Evolutionary conservation across 35 echinoderm and acorn worm species (phyloP).

Genomic region (Holothuria glaberrima): DNA sequence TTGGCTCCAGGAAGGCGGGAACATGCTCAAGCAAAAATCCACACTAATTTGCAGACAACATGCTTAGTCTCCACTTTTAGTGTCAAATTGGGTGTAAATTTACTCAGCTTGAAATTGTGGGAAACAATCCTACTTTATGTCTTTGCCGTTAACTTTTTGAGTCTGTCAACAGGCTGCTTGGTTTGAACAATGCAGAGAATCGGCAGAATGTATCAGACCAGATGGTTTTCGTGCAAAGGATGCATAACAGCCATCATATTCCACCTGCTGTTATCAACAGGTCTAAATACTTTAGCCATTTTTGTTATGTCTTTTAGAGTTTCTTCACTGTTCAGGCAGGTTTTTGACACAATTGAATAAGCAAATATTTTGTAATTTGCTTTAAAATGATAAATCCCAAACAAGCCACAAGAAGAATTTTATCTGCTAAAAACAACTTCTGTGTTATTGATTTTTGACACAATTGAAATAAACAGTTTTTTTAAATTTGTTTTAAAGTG

Average conservation of each 20-base stretch:
- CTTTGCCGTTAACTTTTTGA: conserved; percentile 11
- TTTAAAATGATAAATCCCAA: no score
- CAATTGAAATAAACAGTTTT: no score
- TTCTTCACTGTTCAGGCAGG: no score
- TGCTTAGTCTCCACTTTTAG: conserved; percentile 50
- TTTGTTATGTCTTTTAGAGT: no score
- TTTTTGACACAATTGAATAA: no score
- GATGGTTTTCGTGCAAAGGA: not conserved
- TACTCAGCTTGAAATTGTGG: conserved; percentile 36
- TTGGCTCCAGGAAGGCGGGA: conserved; percentile 41
- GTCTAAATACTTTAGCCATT: no score
- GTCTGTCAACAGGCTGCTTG: conserved; percentile 42
- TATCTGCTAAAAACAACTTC: no score
- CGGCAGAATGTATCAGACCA: not conserved
- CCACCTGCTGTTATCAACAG: no score
- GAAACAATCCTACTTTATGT: conserved; percentile 32
- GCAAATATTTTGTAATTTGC: no score
- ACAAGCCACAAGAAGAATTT: no score
- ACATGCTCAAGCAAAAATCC: conserved; percentile 39
- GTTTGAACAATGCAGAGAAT: not conserved
- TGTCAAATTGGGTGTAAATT: conserved; percentile 54
- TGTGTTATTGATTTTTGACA: no score
- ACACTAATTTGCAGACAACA: conserved; percentile 55
- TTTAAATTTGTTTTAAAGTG: no score
- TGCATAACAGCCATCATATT: not conserved